Percentiles rank a stretch among this genome's conserved stretches.
Conservation (phyloP, 2,888 invertebrate genomes). For the Parnassius mnemosyne region DNA sequence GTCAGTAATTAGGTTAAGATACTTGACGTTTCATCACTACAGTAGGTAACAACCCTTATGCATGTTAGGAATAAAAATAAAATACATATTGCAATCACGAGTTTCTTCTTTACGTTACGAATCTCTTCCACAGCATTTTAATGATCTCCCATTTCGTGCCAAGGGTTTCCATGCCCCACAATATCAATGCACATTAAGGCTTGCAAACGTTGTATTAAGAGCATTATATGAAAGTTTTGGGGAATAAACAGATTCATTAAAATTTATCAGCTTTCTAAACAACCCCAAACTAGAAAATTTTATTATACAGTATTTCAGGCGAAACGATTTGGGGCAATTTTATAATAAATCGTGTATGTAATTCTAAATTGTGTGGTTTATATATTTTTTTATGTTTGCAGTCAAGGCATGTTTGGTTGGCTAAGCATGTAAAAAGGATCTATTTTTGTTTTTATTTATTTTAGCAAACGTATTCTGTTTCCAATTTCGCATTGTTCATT, state of each 20-base stretch:
- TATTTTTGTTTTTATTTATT: too few relatives aligned
- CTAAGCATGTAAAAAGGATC: too few relatives aligned
- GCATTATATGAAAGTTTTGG: constrained; percentile 13
- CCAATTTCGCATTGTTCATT: too few relatives aligned
- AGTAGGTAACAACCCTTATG: too few relatives aligned
- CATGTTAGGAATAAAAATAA: too few relatives aligned
- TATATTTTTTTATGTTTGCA: constrained; percentile 16
- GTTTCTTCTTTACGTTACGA: neutral
- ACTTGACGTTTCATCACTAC: too few relatives aligned
- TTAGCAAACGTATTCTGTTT: too few relatives aligned
- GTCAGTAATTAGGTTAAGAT: too few relatives aligned
- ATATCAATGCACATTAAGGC: constrained; percentile 19
- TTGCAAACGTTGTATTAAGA: constrained; percentile 15
- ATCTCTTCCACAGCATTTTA: constrained; percentile 19
- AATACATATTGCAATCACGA: neutral
- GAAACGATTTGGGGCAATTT: constrained; percentile 16
- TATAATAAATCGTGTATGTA: constrained; percentile 20
- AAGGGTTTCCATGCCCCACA: constrained; percentile 11
- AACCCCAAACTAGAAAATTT: constrained; percentile 17
- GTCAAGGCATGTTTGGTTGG: constrained; percentile 1
- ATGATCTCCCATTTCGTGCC: constrained; percentile 19
- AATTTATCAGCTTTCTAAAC: constrained; percentile 19
- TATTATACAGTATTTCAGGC: constrained; percentile 18
- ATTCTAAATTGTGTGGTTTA: constrained; percentile 12
- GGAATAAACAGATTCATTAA: constrained; percentile 7